Conservation (phyloP, 2,113 vertebrate species). For the Paradoxurus hermaphroditus region DNA sequence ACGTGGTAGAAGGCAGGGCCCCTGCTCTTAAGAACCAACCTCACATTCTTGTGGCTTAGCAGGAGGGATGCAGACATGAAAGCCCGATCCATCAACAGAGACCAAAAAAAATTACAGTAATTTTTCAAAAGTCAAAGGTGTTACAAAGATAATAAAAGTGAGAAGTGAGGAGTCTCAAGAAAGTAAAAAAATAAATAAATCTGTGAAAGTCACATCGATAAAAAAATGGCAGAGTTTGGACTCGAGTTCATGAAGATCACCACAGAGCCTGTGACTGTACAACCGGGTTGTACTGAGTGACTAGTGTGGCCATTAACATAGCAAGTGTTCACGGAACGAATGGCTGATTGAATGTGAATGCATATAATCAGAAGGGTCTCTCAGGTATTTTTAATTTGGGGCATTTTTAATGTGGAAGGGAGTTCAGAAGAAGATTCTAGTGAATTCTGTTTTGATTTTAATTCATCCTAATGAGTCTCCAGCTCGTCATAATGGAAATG, state of each 20-base stretch:
- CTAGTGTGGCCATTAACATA: neutral
- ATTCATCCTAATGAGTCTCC: neutral
- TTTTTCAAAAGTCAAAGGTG: neutral
- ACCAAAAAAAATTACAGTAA: neutral
- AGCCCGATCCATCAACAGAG: neutral
- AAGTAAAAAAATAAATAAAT: neutral
- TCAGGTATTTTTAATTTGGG: neutral
- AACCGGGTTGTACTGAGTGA: neutral
- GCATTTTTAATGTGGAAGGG: conserved; percentile 1
- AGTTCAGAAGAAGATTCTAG: conserved; percentile 28
- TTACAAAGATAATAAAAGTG: neutral
- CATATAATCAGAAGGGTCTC: neutral
- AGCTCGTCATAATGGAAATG: neutral
- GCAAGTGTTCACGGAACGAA: neutral
- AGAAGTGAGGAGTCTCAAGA: neutral
- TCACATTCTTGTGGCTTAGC: neutral
- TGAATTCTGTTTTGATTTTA: conserved; percentile 21
- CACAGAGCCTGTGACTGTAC: neutral
- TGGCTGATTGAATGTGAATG: neutral
- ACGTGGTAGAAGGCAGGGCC: neutral
- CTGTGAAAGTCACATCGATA: neutral
- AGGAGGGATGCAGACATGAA: neutral
- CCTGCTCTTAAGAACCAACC: neutral
- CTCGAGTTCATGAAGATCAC: neutral
- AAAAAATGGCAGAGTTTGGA: neutral